These are phyloP conservation scores for Trematomus bernacchii DNA, from an alignment of 2,797 vertebrate genomes.

Conservation along the genomic window DNA sequence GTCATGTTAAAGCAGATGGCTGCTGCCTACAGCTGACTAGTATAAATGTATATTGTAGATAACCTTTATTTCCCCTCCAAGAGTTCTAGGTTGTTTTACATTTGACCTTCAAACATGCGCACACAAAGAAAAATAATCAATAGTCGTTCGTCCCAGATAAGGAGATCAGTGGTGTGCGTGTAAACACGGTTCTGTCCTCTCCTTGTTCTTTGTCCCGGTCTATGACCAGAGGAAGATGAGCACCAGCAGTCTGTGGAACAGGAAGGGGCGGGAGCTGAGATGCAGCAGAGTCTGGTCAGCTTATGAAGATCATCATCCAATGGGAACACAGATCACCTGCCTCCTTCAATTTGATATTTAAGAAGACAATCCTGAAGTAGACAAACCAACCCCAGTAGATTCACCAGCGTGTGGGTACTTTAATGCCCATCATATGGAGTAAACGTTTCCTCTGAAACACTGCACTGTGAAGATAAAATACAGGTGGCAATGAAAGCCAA, in stretches of 20 bases:
- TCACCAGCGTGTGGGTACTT: slow-evolving; percentile 2
- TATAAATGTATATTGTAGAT: slow-evolving; percentile 29
- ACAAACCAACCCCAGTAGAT: slow-evolving; percentile 19
- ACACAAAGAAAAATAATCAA: slow-evolving; percentile 15
- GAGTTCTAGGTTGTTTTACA: too few species aligned
- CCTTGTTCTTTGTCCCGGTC: slow-evolving; percentile 86
- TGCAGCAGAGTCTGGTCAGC: slow-evolving; percentile 12
- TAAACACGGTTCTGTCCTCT: slow-evolving; percentile 84
- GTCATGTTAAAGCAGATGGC: slow-evolving; percentile 9
- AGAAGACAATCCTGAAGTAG: slow-evolving; percentile 5
- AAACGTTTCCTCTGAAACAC: slow-evolving; percentile 18
- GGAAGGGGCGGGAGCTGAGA: slow-evolving; percentile 50
- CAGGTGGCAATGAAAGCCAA: background rate
- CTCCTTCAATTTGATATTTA: slow-evolving; percentile 38
- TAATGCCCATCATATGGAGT: background rate
- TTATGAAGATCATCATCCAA: slow-evolving; percentile 35
- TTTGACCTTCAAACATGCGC: slow-evolving; percentile 13
- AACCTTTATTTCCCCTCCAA: background rate
- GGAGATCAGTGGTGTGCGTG: slow-evolving; percentile 58
- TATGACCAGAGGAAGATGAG: slow-evolving; percentile 84
- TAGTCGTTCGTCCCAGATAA: slow-evolving; percentile 41
- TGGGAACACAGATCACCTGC: slow-evolving; percentile 19
- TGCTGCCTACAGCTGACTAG: slow-evolving; percentile 29
- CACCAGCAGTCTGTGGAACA: slow-evolving; percentile 88
- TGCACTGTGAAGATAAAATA: background rate